Percentiles rank a stretch among this genome's conserved stretches.
These are phyloP conservation scores for Cephonodes hylas DNA, from an alignment of 2,888 invertebrate species.

Conservation along the genomic window DNA sequence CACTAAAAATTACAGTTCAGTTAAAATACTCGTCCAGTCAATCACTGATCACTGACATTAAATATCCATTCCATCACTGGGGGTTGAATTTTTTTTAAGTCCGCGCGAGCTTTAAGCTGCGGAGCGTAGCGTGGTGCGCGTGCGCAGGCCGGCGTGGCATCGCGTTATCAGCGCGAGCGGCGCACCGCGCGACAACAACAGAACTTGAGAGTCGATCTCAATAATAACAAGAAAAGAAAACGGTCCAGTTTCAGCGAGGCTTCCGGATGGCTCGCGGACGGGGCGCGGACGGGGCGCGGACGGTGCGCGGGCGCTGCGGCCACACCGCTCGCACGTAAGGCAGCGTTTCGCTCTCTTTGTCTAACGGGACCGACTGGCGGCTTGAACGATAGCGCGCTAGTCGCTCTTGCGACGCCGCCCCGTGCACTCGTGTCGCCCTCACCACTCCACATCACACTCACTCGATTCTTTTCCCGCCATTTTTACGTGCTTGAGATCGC, in stretches of 20 bases:
- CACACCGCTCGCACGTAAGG: slow-evolving; percentile 57
- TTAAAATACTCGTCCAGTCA: slow-evolving; percentile 43
- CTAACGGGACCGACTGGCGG: slow-evolving; percentile 70
- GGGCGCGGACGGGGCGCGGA: slow-evolving; percentile 69
- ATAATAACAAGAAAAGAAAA: slow-evolving; percentile 82
- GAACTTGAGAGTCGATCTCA: slow-evolving; percentile 79
- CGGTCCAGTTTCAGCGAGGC: slow-evolving; percentile 81
- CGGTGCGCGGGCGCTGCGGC: slow-evolving; percentile 64
- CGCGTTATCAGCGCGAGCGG: slow-evolving; percentile 79
- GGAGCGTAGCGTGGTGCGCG: slow-evolving; percentile 62
- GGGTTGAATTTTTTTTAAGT: slow-evolving; percentile 46
- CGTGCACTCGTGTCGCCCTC: slow-evolving; percentile 35
- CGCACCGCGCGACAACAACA: slow-evolving; percentile 79
- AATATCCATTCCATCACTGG: slow-evolving; percentile 70
- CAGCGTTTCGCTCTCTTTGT: slow-evolving; percentile 62
- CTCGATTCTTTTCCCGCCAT: slow-evolving; percentile 43
- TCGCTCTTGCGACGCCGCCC: slow-evolving; percentile 71
- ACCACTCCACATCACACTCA: slow-evolving; percentile 20
- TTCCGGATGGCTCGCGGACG: slow-evolving; percentile 78
- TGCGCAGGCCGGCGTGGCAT: slow-evolving; percentile 75
- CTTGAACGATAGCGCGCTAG: slow-evolving; percentile 72
- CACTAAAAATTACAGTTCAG: slow-evolving; percentile 42
- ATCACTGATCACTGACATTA: slow-evolving; percentile 61
- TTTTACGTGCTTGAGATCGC: slow-evolving; percentile 55
- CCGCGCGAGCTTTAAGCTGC: slow-evolving; percentile 68